Base-by-base conservation (phyloP, 2,888 invertebrate species). In the Rhamphomyia laevipes region DNA sequence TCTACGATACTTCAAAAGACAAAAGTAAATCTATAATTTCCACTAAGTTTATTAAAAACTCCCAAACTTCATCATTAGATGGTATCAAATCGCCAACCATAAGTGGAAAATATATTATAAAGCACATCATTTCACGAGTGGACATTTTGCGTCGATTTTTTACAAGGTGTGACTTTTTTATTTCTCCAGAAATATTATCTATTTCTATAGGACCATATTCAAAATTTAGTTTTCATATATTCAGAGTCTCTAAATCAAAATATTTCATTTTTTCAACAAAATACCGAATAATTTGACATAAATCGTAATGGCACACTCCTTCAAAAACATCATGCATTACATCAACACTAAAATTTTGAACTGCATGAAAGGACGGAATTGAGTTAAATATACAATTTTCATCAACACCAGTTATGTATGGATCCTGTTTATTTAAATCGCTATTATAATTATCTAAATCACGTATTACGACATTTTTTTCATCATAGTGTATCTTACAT, bases 41-140 rank as follows among this genome's bases (percentile, higher is more conserved):
- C 7, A 48, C 37, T 27, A 52, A 47, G 15, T n/a, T 12, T 21
- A 45, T 13, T 15, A 51, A 15, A 41, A 54, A 52, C 4, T 37
- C 13, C 51, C 52, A 53, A 21, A 55, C 55, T 17, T n/a, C 12
- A 40, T 55, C 50, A 15, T 43, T 43, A 33, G 30, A 2, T 9
- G 50, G 51, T 15, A 55, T 27, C 13, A 50, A 21, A 44, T 55
- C 53, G 9, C 51, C 55, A n/a, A 55, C 45, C 40, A 53, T 52
- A 11, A 55, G 17, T 9, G 52, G 43, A 40, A 53, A 50, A 46
- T 46, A 52, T 5, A 43, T 13, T 18, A 41, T 16, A 42, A 53
- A 53, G 5, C 40, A 48, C 17, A 43, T 41, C 47, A 52, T 52
- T 47, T 50, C 47, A 21, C 47, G 17, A n/a, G 46, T 51, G 5